Conservation (phyloP, 2,113 vertebrate species). For the Stigmatopora nigra region DNA sequence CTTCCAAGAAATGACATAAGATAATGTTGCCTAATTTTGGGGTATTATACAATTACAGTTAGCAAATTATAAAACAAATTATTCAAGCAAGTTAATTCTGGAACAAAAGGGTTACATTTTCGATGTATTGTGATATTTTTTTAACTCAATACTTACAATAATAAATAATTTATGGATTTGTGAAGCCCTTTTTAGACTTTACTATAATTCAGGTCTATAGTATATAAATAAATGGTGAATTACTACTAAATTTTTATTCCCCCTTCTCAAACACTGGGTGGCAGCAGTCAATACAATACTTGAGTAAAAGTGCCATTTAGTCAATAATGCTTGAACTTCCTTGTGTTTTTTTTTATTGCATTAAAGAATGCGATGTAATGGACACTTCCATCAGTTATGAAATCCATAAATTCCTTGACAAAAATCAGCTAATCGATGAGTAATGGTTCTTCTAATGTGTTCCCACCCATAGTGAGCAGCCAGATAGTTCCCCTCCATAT, state of each 20-base stretch:
- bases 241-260: neutral
- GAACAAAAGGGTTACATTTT: too few species aligned
- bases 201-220: too few species aligned
- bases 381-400: neutral
- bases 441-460: constrained; percentile 6
- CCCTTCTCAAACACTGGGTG: constrained; percentile 18
- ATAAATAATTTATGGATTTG: too few species aligned
- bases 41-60: too few species aligned
- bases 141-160: too few species aligned
- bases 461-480: constrained; percentile 18
- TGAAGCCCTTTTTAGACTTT: too few species aligned
- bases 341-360: neutral
- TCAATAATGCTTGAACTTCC: neutral
- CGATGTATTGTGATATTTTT: too few species aligned
- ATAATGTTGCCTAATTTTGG: too few species aligned
- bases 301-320: neutral
- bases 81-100: too few species aligned
- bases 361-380: neutral
- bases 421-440: neutral
- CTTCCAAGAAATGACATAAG: too few species aligned
- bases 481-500: constrained; percentile 9
- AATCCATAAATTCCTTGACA: neutral
- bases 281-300: constrained; percentile 18
- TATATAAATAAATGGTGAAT: too few species aligned
- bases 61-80: too few species aligned